These are phyloP conservation scores for Callyntrura guangdongensis DNA, from an alignment of 2,888 invertebrate genomes.

Conservation along the genomic window DNA sequence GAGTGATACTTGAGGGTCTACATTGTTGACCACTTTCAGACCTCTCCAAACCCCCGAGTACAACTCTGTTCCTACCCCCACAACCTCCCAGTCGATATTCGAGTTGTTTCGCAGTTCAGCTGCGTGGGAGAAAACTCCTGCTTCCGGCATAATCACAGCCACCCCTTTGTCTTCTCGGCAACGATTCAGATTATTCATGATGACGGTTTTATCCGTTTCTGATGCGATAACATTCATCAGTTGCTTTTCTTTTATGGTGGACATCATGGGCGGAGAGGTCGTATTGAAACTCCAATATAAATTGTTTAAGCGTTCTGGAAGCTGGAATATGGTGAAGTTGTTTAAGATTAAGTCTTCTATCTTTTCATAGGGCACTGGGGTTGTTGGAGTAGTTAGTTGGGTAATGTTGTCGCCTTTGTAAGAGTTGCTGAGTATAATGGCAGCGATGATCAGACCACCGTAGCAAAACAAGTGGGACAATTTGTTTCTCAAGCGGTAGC, in stretches of 20 bases:
- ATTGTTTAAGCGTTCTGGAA: not conserved
- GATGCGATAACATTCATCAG: too few species aligned
- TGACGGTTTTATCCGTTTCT: too few species aligned
- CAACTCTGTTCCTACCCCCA: not conserved
- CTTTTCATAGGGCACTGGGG: not conserved
- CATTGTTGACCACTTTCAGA: not conserved
- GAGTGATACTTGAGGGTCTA: not conserved
- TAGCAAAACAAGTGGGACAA: not conserved
- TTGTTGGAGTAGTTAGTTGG: not conserved
- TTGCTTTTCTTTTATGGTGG: too few species aligned
- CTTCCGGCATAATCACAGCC: not conserved
- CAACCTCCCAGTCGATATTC: not conserved
- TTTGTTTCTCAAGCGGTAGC: not conserved
- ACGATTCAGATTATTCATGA: too few species aligned
- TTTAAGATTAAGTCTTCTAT: not conserved
- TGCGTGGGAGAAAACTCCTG: not conserved
- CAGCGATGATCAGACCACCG: not conserved
- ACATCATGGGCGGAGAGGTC: not conserved
- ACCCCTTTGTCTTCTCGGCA: not conserved
- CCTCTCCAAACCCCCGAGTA: conserved; percentile 25
- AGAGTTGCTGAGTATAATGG: not conserved
- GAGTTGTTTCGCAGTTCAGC: not conserved
- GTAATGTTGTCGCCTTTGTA: conserved; percentile 46
- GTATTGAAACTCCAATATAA: not conserved
- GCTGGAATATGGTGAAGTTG: not conserved